phyloP scores from a whole-genome alignment of 1,140 invertebrate species.

The Mizuhopecten yessoensis region DNA sequence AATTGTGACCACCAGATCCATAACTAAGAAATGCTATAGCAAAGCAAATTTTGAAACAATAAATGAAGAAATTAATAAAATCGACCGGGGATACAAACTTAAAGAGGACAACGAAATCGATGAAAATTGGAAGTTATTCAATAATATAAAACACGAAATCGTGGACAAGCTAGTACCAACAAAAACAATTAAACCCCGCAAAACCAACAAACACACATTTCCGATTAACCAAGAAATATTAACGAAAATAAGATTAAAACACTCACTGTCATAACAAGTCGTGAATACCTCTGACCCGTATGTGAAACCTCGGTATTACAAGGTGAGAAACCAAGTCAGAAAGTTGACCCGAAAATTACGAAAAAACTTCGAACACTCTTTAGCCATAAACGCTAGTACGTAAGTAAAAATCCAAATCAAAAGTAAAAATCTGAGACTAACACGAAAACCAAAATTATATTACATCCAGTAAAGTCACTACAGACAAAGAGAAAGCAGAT shows the following conservation, averaged over 20 bases:
- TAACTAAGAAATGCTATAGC: no score
- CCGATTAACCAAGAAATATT: background rate
- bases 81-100: background rate
- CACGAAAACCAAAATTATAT: background rate
- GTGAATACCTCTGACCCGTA: constrained; percentile 40
- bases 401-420: background rate
- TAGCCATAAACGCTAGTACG: no score
- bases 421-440: constrained; percentile 45
- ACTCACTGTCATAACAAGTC: constrained; percentile 2
- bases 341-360: constrained; percentile 13
- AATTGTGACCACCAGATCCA: background rate
- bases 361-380: constrained; percentile 45
- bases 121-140: background rate
- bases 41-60: constrained; percentile 41
- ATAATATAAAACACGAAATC: background rate
- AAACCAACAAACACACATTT: constrained; percentile 9
- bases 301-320: constrained; percentile 43
- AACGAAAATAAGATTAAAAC: constrained; percentile 44
- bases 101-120: background rate
- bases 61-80: background rate
- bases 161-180: no score
- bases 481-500: no score
- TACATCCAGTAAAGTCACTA: background rate
- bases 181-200: background rate
- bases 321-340: constrained; percentile 47